Percentiles rank a stretch among this genome's conserved stretches.
Conservation (phyloP, 2,797 vertebrate genomes). For the Salarias fasciatus region DNA sequence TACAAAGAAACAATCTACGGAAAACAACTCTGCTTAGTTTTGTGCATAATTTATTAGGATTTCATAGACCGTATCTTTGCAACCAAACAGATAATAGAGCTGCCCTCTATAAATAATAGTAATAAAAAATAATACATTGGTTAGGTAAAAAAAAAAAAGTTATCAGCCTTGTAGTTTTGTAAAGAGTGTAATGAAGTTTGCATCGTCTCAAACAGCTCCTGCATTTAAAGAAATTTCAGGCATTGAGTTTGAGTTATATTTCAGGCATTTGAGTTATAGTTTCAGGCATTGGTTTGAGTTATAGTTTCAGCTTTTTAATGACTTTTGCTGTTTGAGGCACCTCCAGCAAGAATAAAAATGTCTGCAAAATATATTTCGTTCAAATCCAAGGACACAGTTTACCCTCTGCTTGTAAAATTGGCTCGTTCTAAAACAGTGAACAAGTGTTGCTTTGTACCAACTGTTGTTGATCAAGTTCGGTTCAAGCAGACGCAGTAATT, state of each 20-base stretch:
- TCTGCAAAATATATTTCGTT: too few relatives aligned
- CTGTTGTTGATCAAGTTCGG: conserved; percentile 13
- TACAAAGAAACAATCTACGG: too few relatives aligned
- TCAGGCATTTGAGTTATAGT: neutral
- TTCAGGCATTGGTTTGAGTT: neutral
- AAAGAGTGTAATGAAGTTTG: neutral
- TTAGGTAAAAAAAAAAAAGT: neutral
- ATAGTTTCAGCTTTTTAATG: neutral
- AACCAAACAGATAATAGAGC: neutral
- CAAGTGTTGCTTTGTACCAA: neutral
- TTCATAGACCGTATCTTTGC: too few relatives aligned
- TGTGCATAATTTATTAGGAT: too few relatives aligned
- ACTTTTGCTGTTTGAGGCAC: neutral
- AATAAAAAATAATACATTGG: neutral
- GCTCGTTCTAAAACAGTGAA: neutral
- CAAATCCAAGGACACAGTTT: too few relatives aligned
- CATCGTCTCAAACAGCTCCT: neutral
- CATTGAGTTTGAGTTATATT: neutral
- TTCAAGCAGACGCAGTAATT: conserved; percentile 20
- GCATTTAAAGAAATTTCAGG: neutral
- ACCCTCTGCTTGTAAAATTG: neutral
- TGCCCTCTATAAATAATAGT: neutral
- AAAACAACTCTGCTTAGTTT: too few relatives aligned
- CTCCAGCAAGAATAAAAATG: neutral
- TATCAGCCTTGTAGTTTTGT: neutral